These are phyloP conservation scores for Castor canadensis DNA, from an alignment of 2,113 vertebrate species.

Conservation along the genomic window DNA sequence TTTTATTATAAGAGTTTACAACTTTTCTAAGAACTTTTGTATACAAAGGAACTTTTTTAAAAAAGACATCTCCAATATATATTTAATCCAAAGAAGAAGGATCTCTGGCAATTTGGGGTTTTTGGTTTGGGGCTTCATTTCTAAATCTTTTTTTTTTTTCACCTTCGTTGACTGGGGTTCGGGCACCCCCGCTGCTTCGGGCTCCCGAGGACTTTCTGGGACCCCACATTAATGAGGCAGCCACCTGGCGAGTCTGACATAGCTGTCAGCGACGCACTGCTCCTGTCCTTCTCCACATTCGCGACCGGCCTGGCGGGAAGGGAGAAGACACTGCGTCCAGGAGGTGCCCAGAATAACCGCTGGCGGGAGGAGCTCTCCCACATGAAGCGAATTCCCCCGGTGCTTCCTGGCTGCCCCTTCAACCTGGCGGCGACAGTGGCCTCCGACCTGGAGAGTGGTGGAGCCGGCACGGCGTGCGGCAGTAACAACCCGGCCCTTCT, in stretches of 20 bases:
- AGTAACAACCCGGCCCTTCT: constrained; percentile 81
- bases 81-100: constrained; percentile 70
- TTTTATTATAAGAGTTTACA: constrained; percentile 74
- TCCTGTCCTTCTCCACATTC: constrained; percentile 95
- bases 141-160: background rate
- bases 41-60: constrained; percentile 69
- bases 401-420: constrained; percentile 84
- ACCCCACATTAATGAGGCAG: constrained; percentile 87
- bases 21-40: constrained; percentile 71
- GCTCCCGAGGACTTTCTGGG: constrained; percentile 60
- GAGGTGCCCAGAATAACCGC: constrained; percentile 89
- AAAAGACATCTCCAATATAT: constrained; percentile 20
- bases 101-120: constrained; percentile 43
- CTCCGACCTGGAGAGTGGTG: constrained; percentile 79
- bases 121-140: constrained; percentile 57
- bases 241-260: constrained; percentile 95
- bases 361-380: constrained; percentile 95
- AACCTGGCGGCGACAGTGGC: constrained; percentile 75
- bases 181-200: constrained; percentile 49
- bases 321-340: constrained; percentile 88
- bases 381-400: constrained; percentile 89
- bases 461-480: constrained; percentile 57
- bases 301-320: constrained; percentile 88
- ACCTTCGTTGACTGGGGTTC: constrained; percentile 62
- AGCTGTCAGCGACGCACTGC: constrained; percentile 94